Conservation (phyloP, 2,113 vertebrate genomes). For the Nycticorax nycticorax region DNA sequence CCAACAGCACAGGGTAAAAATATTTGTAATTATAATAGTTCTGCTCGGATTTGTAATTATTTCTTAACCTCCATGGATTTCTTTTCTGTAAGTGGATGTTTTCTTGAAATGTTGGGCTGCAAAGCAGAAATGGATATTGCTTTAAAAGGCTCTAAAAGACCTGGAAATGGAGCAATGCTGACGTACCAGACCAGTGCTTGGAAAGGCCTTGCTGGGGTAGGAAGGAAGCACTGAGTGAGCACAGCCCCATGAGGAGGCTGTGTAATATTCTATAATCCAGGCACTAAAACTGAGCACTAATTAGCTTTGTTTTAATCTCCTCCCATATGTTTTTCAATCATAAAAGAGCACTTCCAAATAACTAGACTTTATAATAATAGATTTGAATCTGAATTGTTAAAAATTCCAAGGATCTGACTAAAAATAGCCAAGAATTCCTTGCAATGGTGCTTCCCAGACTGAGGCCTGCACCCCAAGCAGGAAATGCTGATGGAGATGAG, state of each 20-base stretch:
- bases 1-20: not conserved
- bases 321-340: not conserved
- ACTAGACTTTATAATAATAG: not conserved
- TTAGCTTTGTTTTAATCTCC: not conserved
- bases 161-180: not conserved
- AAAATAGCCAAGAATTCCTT: not conserved
- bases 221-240: not conserved
- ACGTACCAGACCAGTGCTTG: accelerated
- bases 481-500: not conserved
- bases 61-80: not conserved
- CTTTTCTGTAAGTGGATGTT: not conserved
- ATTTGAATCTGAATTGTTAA: not conserved
- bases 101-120: not conserved
- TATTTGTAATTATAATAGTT: conserved; percentile 8
- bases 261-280: not conserved
- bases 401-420: not conserved
- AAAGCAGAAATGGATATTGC: not conserved
- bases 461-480: not conserved
- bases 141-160: not conserved
- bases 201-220: not conserved
- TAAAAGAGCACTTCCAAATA: not conserved
- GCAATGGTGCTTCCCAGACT: not conserved
- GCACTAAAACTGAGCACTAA: not conserved
- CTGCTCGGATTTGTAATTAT: not conserved
- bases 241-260: not conserved